phyloP scores from a whole-genome alignment of 2,797 vertebrate species.

The Tinamus major region DNA sequence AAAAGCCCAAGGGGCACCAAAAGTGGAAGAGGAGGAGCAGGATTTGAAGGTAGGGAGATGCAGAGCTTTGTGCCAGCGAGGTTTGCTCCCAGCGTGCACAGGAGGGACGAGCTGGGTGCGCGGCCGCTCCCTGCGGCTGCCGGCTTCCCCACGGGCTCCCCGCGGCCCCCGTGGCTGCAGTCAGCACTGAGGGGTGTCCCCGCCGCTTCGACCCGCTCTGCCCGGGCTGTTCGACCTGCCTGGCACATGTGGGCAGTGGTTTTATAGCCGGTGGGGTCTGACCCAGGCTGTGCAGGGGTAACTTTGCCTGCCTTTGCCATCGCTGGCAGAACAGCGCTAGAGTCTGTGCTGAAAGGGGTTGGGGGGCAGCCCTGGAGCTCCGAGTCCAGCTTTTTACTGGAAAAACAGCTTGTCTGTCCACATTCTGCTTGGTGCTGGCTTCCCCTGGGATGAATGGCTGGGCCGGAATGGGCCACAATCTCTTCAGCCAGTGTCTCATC shows the following conservation, averaged over 20 bases:
- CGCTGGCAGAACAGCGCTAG: accelerated
- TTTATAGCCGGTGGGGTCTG: not conserved
- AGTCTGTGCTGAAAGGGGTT: not conserved
- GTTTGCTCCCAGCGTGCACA: accelerated
- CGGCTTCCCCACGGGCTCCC: no score
- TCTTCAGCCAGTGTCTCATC: not conserved
- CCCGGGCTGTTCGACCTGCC: not conserved
- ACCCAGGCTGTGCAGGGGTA: accelerated
- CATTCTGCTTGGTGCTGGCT: not conserved
- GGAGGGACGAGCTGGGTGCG: accelerated
- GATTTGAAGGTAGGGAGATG: conserved; percentile 87
- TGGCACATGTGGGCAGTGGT: accelerated
- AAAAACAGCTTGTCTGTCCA: not conserved
- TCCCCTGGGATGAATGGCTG: accelerated
- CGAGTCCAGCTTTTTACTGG: accelerated
- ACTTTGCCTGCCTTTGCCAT: accelerated
- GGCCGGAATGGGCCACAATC: not conserved
- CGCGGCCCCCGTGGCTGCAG: not conserved
- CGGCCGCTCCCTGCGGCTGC: accelerated
- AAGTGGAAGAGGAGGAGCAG: conserved; percentile 87
- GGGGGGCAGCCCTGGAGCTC: not conserved
- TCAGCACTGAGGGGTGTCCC: accelerated
- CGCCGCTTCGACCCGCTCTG: not conserved
- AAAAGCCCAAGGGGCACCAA: conserved; percentile 77
- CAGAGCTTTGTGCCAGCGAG: accelerated